These are phyloP conservation scores for Medauroidea extradentata DNA, from an alignment of 1,140 invertebrate species.

Conservation along the genomic window DNA sequence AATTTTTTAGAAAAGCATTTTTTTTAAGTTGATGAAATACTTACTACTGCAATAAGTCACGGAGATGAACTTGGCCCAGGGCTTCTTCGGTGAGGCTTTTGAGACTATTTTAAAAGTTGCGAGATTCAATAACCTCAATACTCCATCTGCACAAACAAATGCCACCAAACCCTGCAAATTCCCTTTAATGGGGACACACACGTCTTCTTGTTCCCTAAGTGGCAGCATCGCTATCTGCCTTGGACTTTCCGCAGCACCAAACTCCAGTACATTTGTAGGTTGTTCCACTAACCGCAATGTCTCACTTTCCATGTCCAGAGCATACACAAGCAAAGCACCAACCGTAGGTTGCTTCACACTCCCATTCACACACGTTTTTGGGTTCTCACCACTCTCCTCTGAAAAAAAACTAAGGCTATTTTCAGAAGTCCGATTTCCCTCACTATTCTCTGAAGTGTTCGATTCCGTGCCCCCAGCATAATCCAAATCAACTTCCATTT, in stretches of 20 bases:
- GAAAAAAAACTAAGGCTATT: conserved; percentile 2
- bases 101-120: conserved; percentile 57
- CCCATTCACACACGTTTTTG: no score
- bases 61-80: conserved; percentile 63
- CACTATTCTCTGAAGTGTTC: not conserved
- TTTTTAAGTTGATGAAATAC: no score
- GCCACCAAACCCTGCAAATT: conserved; percentile 41
- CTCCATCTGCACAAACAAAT: conserved; percentile 64
- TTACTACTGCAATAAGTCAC: conserved; percentile 70
- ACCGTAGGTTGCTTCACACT: conserved; percentile 15
- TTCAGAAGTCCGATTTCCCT: not conserved
- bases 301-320: conserved; percentile 45
- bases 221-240: conserved; percentile 63
- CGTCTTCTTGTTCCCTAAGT: conserved; percentile 43
- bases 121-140: conserved; percentile 61
- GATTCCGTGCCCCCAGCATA: conserved; percentile 19
- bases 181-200: not conserved
- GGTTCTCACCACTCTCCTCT: not conserved
- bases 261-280: conserved; percentile 48
- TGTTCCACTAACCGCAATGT: conserved; percentile 1
- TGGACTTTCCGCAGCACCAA: conserved; percentile 58
- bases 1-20: no score
- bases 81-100: conserved; percentile 53
- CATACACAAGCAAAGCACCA: conserved; percentile 52
- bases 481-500: conserved; percentile 48